Conservation (phyloP, 2,113 vertebrate species). For the Campylomormyrus tamandua region DNA sequence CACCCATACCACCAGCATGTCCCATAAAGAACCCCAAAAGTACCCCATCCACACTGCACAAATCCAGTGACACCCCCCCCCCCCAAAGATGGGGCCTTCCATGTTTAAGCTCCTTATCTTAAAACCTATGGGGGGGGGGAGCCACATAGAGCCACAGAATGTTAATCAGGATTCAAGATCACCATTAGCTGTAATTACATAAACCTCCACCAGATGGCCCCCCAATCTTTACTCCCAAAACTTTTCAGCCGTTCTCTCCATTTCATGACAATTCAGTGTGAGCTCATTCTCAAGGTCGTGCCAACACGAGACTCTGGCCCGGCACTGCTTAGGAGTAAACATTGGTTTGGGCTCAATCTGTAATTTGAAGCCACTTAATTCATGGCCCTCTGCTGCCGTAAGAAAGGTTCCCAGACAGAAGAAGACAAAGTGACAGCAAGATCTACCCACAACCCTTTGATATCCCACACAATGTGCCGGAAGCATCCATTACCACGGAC, state of each 20-base stretch:
- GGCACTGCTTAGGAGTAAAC: neutral
- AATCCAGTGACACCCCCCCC: too few species aligned
- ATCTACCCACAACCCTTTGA: slow-evolving; percentile 28
- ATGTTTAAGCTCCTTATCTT: neutral
- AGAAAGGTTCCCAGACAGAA: neutral
- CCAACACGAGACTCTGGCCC: too few species aligned
- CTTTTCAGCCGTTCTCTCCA: neutral
- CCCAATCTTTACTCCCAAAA: slow-evolving; percentile 40
- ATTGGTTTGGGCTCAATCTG: neutral
- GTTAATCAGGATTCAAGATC: neutral
- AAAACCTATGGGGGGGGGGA: neutral
- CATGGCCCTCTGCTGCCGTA: neutral
- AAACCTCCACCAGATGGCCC: slow-evolving; percentile 52
- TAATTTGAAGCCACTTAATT: neutral
- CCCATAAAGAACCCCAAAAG: neutral
- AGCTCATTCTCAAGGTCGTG: neutral
- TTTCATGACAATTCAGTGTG: neutral
- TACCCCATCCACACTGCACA: neutral
- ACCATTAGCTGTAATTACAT: slow-evolving; percentile 8
- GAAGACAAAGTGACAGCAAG: neutral
- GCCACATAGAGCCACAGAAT: neutral
- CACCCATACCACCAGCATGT: neutral
- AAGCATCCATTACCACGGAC: slow-evolving; percentile 46
- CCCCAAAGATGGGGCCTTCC: neutral
- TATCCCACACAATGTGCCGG: slow-evolving; percentile 26